Evolutionary conservation across 1,140 invertebrate species (phyloP).

Genomic region (Dreissena polymorpha): DNA sequence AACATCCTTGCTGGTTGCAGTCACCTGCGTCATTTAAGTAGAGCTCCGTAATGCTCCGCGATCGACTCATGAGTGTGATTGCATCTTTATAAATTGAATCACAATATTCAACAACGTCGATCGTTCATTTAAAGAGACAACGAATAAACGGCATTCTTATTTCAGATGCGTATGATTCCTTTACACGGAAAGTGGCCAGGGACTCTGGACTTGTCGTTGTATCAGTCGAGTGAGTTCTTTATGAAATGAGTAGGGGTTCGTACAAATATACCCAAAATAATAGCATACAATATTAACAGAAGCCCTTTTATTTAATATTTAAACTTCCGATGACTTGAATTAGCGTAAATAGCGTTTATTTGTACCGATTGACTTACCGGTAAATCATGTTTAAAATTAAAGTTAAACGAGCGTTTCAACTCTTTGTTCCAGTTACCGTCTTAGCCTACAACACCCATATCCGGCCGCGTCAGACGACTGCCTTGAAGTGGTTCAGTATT

Average conservation of each 20-base stretch:
- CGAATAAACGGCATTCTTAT: background rate
- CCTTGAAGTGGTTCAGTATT: constrained; percentile 10
- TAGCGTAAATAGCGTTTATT: background rate
- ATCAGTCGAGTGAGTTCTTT: constrained; percentile 25
- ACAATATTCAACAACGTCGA: too few species aligned
- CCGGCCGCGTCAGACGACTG: constrained; percentile 21
- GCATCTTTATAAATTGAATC: too few species aligned
- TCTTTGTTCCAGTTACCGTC: constrained; percentile 26
- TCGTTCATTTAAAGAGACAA: too few species aligned
- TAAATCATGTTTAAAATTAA: background rate
- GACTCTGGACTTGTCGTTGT: constrained; percentile 36
- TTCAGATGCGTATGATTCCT: constrained; percentile 35
- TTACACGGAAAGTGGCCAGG: constrained; percentile 14
- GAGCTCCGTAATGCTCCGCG: too few species aligned
- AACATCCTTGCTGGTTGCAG: too few species aligned
- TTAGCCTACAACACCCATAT: constrained; percentile 23
- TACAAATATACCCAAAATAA: too few species aligned
- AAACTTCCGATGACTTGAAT: background rate
- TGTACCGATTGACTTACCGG: background rate
- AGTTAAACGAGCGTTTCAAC: background rate
- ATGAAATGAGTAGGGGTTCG: background rate
- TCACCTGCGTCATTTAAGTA: too few species aligned
- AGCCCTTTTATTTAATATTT: too few species aligned
- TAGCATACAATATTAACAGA: too few species aligned
- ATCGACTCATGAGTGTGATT: too few species aligned